Evolutionary conservation across 64 coral and sea anemone species (phyloP).

Genomic region (Montipora capricornis): DNA sequence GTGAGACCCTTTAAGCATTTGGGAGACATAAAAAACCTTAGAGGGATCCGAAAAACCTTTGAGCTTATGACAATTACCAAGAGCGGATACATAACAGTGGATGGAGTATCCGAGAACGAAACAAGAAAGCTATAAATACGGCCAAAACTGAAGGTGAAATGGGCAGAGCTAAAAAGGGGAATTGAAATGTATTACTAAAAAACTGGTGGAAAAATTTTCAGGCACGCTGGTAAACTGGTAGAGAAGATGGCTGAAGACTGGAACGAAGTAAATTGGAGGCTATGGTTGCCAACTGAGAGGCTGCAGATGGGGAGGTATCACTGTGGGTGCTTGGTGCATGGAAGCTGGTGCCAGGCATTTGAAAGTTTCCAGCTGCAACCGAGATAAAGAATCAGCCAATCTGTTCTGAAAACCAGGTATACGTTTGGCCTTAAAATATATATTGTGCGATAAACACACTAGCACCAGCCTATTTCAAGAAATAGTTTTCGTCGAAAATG

Average conservation of each 20-base stretch:
- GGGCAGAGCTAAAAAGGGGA: background rate
- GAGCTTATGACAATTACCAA: constrained; percentile 22
- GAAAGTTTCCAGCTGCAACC: too few species aligned
- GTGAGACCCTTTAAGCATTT: too few species aligned
- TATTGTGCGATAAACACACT: background rate
- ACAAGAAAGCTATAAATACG: background rate
- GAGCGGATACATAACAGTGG: constrained; percentile 43
- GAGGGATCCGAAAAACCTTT: background rate
- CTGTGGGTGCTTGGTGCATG: too few species aligned
- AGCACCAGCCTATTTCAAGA: too few species aligned
- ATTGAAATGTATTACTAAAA: background rate
- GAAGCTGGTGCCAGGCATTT: too few species aligned
- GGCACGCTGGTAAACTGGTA: background rate
- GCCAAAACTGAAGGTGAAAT: constrained; percentile 12
- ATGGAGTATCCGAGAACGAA: constrained; percentile 1
- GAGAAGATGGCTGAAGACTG: too few species aligned
- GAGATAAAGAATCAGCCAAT: background rate
- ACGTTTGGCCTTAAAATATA: background rate
- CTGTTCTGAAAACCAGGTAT: too few species aligned
- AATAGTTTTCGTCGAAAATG: too few species aligned
- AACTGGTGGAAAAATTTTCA: constrained; percentile 39
- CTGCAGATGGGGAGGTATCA: too few species aligned
- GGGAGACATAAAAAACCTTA: too few species aligned
- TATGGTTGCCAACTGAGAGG: too few species aligned
- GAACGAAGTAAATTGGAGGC: too few species aligned